Base-by-base conservation (phyloP, 2,113 vertebrate genomes). In the Sarotherodon lohbergeri region DNA sequence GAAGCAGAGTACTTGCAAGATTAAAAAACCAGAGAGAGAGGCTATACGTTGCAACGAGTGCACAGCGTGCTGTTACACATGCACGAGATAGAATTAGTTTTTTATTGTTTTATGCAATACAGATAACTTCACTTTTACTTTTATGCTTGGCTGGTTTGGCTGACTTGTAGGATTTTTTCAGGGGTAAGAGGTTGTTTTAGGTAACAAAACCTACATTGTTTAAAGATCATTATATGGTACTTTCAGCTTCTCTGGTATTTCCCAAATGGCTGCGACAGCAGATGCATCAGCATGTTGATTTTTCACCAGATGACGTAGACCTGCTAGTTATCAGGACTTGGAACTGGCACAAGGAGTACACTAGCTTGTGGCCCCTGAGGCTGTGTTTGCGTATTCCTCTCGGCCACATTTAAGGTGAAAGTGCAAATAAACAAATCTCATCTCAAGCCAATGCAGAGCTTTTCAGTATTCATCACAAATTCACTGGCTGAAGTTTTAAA, bases 41-140 rank as follows among this genome's bases (percentile, higher is more conserved):
- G 36, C 3, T 0, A 41, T 41, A 68, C 1, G 3, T 68, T 43
- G 12, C 36, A 71, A 43, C 7, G 34, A 41, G 63, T 68, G 63
- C 22, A 71, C 66, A 46, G 39, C n/a, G 16, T 71, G 39, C 13
- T 71, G 66, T 41, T 71, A 16, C 12, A 22, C 16, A 13, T 43
- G 36, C 39, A 43, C n/a, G n/a, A 27, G 3, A 24, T 68, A 68
- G 10, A 41, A 41, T 71, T 43, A 27, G 66, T 43, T 43, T n/a
- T 41, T 63, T 63, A 63, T 63, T 68, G 39, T 71, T 71, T 71
- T 43, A 71, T 71, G 66, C 66, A 43, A 71, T 43, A 43, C 43
- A 43, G 39, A 71, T 2, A 43, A 24, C 13, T 71, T 43, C n/a
- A 9, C 66, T 43, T 43, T 43, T 43, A 71, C 22, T 71, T 71